phyloP scores from a whole-genome alignment of 2,113 vertebrate species.

The Phylloscopus trochiloides region DNA sequence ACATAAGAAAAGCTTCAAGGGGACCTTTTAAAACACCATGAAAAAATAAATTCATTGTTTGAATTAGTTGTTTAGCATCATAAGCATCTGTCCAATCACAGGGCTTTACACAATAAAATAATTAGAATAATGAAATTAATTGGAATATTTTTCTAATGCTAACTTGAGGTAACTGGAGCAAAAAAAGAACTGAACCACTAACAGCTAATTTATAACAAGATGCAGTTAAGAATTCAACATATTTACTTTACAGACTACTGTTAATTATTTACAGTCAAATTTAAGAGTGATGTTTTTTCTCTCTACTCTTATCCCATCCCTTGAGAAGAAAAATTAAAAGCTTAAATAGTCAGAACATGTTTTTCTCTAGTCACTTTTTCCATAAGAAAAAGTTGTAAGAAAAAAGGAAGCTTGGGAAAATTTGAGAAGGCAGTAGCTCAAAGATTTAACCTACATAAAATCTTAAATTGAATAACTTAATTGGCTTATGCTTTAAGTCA shows the following conservation, averaged over 20 bases:
- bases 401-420: not conserved
- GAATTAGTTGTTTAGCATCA: not conserved
- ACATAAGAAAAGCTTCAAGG: not conserved
- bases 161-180: not conserved
- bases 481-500: not conserved
- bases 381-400: not conserved
- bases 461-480: not conserved
- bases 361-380: not conserved
- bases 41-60: not conserved
- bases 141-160: not conserved
- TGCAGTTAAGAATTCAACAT: not conserved
- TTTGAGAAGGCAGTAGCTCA: not conserved
- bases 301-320: not conserved
- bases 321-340: not conserved
- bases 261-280: not conserved
- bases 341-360: not conserved
- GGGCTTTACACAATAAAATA: not conserved
- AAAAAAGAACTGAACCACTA: not conserved
- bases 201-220: not conserved
- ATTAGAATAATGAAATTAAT: not conserved
- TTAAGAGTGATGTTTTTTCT: not conserved
- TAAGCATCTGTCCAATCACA: not conserved
- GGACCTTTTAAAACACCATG: not conserved
- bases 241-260: not conserved
- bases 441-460: not conserved